Evolutionary conservation across 2,888 invertebrate genomes (phyloP), one percentile per base, ranked within the genome.

Genomic region (Tryphoninae sp.): DNA sequence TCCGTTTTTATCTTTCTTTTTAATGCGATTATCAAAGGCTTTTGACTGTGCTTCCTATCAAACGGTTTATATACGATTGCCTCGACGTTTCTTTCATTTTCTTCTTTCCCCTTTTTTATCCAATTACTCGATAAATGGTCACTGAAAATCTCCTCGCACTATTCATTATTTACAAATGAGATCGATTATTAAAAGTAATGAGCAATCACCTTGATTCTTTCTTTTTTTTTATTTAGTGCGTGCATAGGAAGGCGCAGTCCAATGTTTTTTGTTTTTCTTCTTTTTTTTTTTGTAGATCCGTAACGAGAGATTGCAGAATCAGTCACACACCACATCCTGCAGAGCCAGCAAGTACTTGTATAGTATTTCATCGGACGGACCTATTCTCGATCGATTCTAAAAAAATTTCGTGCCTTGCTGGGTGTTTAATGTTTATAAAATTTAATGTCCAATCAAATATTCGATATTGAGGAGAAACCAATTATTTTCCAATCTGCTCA

Each of bases 91-190:
- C 8, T 67, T 61, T 53, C 61, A 51, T 16, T 8, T 53, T 9
- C 53, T 61, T 59, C n/a, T 16, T 67, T 67, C 53, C 13, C 7
- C 19, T 26, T 53, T 61, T 55, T 73, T 11, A 42, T 68, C 51
- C 77, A 73, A 49, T 77, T 59, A 77, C 68, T 74, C 67, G 73
- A 33, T 73, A 62, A 78, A 78, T 78, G 69, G 65, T 74, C 69
- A 61, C 74, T 69, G 59, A 65, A 65, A 62, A 74, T 62, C 26
- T 55, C 33, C 64, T 26, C 62, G 64, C 77, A 1, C 82, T 83
- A 84, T 84, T 86, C 78, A 85, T 85, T 88, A 88, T 85, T 86
- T 87, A 87, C 85, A 88, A 87, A 87, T 88, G 88, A 88, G 88
- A 88, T 88, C 88, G 87, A 87, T 85, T 62, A 82, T 88, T 86